These are phyloP conservation scores for Chionomys nivalis DNA, from an alignment of 2,113 vertebrate species.

Conservation along the genomic window DNA sequence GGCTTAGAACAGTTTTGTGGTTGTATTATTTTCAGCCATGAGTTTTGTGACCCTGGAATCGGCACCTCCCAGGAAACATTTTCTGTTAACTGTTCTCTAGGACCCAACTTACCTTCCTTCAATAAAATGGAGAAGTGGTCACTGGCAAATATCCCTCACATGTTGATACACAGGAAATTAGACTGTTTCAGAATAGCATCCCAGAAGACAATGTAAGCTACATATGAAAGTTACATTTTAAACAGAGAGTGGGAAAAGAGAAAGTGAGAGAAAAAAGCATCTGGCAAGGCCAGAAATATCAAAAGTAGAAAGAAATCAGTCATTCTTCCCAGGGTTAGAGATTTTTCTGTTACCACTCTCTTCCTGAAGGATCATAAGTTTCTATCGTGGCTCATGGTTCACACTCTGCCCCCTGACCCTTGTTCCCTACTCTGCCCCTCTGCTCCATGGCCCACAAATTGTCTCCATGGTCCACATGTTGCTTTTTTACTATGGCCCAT, in stretches of 20 bases:
- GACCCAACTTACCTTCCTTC: not conserved
- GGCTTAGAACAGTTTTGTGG: conserved; percentile 65
- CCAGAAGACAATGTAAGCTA: not conserved
- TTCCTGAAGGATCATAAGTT: not conserved
- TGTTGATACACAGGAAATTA: not conserved
- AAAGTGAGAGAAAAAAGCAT: not conserved
- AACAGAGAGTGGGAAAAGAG: not conserved
- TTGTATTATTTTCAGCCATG: conserved; percentile 54
- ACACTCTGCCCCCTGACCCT: not conserved
- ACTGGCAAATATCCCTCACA: not conserved
- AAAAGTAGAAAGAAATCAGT: not conserved
- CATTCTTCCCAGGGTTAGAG: not conserved
- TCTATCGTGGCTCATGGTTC: not conserved
- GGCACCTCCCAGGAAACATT: not conserved
- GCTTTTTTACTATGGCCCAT: too few relatives aligned
- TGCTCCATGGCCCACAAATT: not conserved
- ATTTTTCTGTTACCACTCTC: not conserved
- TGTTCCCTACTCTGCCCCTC: not conserved
- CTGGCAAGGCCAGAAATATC: not conserved
- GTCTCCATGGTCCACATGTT: not conserved
- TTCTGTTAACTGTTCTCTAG: not conserved
- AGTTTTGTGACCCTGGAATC: conserved; percentile 12
- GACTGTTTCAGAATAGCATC: not conserved
- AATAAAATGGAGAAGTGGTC: not conserved
- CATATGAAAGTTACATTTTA: not conserved